Evolutionary conservation across 1,140 invertebrate genomes (phyloP), one percentile per base, ranked within the genome.

Genomic region (Macrobrachium rosenbergii): DNA sequence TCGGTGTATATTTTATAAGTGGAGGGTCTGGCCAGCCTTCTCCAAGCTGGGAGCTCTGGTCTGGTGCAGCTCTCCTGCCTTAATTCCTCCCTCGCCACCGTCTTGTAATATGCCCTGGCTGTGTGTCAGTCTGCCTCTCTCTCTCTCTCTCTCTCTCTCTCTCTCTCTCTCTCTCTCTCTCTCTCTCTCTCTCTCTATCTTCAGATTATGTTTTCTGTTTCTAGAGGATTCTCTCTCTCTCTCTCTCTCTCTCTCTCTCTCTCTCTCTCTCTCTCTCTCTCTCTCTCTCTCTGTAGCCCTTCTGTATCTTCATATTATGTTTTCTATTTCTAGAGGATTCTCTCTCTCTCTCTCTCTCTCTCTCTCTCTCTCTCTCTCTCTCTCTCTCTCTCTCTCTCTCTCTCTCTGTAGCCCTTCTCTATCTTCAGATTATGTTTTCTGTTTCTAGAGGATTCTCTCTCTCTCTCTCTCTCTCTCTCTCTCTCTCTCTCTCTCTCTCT

Each of bases 81-180:
- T 52, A n/a, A n/a, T n/a, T n/a, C 45, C 45, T n/a, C 6, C 52
- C 52, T 52, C 52, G 52, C 52, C 52, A 52, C 2, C 0, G 12
- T 52, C 52, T 52, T 12, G 6, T 8, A 52, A 75, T 23, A 37
- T 5, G 28, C n/a, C n/a, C 16, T 73, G 17, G 11, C 52, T 75
- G 52, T 8, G n/a, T 45, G 52, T 7, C n/a, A 10, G 52, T 52
- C 8, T 52, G 52, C 19, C 75, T 77, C 37, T 77, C n/a, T 43
- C 23, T 77, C 10, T 77, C 23, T 77, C 12, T 77, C n/a, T n/a
- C 16, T 72, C 67, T 72, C 16, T 72, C n/a, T 67, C 64, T 67
- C 64, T 67, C 64, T 64, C 5, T 21, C 63, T 21, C n/a, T n/a
- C n/a, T n/a, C n/a, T n/a, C n/a, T n/a, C n/a, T n/a, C n/a, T 5